Conservation (phyloP, 2,113 vertebrate genomes). For the Pogonocichla stellata region DNA sequence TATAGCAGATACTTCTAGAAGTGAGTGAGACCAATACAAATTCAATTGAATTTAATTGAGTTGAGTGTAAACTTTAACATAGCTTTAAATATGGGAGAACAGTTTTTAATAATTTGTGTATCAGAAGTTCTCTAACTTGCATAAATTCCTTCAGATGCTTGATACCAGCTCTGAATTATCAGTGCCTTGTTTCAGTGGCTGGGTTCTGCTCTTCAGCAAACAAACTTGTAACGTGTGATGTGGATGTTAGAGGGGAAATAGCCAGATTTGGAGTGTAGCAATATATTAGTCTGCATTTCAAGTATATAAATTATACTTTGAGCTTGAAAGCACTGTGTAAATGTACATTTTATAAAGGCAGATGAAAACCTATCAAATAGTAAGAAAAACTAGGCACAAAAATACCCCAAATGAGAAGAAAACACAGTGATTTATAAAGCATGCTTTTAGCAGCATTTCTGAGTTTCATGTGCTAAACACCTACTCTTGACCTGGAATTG, state of each 20-base stretch:
- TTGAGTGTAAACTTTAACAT: neutral
- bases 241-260: neutral
- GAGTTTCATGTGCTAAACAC: constrained; percentile 55
- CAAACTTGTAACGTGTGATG: neutral
- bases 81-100: neutral
- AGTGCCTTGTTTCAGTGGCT: neutral
- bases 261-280: neutral
- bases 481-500: constrained; percentile 53
- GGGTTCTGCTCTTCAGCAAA: neutral
- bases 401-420: neutral
- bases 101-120: neutral
- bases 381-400: neutral
- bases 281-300: neutral
- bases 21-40: neutral
- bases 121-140: neutral
- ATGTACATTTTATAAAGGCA: neutral
- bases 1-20: neutral
- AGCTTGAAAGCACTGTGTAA: neutral
- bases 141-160: neutral
- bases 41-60: neutral
- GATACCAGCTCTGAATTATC: neutral
- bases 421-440: constrained; percentile 1
- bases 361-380: neutral
- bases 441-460: constrained; percentile 8
- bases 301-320: neutral